Conservation (phyloP, 2,113 vertebrate species). For the Anser brachyrhynchus region DNA sequence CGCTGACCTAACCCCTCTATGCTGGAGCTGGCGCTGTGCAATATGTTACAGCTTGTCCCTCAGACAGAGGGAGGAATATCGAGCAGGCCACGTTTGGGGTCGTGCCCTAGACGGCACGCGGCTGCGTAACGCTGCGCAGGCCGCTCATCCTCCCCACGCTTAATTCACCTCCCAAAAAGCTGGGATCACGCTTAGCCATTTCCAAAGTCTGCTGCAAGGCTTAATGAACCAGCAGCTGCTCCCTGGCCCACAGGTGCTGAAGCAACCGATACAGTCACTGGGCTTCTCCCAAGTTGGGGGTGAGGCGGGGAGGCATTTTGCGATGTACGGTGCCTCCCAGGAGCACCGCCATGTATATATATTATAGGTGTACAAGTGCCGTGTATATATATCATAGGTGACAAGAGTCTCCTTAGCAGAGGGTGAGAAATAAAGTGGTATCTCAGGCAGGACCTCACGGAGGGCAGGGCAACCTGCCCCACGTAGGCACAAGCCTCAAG, state of each 20-base stretch:
- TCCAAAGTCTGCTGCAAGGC: background rate
- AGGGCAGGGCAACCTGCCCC: background rate
- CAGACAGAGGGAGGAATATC: background rate
- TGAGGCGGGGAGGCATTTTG: background rate
- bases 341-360: background rate
- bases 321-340: background rate
- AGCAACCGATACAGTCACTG: background rate
- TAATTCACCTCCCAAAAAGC: background rate
- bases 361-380: too few species aligned
- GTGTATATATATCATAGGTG: background rate
- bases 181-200: background rate
- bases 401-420: background rate
- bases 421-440: background rate
- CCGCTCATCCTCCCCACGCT: background rate
- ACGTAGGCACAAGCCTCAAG: background rate
- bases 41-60: background rate
- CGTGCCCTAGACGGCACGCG: accelerated
- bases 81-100: background rate
- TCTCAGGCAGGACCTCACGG: background rate
- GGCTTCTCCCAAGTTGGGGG: background rate
- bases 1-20: accelerated
- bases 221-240: background rate
- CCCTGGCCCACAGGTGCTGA: background rate
- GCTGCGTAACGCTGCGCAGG: background rate
- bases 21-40: background rate